These are phyloP conservation scores for Elachura formosa DNA, from an alignment of 2,113 vertebrate genomes.

Conservation along the genomic window DNA sequence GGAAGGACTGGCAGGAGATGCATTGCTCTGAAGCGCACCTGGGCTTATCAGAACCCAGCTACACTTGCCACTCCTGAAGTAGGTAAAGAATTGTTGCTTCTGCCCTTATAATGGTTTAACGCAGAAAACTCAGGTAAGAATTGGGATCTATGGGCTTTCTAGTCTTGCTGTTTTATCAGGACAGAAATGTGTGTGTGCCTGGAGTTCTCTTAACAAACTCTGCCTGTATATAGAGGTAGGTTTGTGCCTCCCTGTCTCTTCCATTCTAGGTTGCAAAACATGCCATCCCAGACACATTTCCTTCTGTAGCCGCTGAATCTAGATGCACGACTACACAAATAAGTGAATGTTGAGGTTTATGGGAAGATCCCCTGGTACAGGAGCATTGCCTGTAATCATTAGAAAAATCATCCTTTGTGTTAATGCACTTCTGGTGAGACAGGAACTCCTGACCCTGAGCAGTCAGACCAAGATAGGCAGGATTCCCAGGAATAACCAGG, in stretches of 20 bases:
- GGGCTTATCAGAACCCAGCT: neutral
- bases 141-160: neutral
- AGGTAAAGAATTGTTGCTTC: neutral
- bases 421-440: neutral
- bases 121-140: neutral
- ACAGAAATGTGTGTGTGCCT: neutral
- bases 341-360: rapidly evolving
- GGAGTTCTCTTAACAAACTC: neutral
- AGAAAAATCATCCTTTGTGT: neutral
- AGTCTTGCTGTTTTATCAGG: neutral
- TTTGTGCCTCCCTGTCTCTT: neutral
- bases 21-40: neutral
- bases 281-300: rapidly evolving
- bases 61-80: neutral
- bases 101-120: neutral
- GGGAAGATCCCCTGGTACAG: neutral
- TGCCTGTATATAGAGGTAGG: rapidly evolving
- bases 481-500: neutral
- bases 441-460: neutral
- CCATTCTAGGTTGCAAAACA: neutral
- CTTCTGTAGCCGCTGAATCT: neutral
- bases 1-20: neutral
- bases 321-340: neutral
- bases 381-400: neutral
- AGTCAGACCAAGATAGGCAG: neutral